Evolutionary conservation across 2,888 invertebrate species (phyloP).

Genomic region (Dusona sp.): DNA sequence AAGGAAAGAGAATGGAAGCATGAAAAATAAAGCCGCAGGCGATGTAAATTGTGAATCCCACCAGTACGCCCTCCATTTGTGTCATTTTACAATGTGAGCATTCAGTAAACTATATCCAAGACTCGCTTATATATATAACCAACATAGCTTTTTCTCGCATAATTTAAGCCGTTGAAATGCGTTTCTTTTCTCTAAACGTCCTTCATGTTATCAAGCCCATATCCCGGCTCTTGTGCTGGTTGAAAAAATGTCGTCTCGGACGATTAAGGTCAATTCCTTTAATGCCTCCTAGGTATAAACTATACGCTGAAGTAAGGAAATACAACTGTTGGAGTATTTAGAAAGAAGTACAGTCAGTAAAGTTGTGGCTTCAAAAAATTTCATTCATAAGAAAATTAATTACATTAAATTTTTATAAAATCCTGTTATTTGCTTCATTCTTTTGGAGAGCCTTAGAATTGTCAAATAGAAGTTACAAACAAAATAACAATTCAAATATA

Average conservation of each 20-base stretch:
- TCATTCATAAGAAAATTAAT: not conserved
- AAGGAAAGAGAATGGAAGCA: slow-evolving; percentile 22
- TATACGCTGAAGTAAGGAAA: not conserved
- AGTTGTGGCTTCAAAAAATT: not conserved
- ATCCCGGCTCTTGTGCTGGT: not conserved
- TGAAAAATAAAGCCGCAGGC: slow-evolving; percentile 6
- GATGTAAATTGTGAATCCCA: slow-evolving; percentile 17
- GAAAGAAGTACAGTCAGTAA: not conserved
- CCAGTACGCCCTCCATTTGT: slow-evolving; percentile 31
- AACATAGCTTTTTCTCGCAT: slow-evolving; percentile 5
- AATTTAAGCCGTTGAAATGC: not conserved
- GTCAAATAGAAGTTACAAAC: not conserved
- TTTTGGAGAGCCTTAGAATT: not conserved
- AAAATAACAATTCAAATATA: too few relatives aligned
- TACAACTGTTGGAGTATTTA: not conserved
- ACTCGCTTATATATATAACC: slow-evolving; percentile 21
- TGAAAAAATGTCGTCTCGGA: not conserved
- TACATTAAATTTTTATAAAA: not conserved
- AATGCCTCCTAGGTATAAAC: not conserved
- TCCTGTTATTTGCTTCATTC: not conserved
- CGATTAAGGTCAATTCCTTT: slow-evolving; percentile 6
- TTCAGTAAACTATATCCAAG: slow-evolving; percentile 17
- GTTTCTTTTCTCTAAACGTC: not conserved
- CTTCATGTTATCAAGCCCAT: not conserved
- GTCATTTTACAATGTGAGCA: slow-evolving; percentile 24